Base-by-base conservation (phyloP, 2,888 invertebrate genomes). In the Drosophila lacicola region DNA sequence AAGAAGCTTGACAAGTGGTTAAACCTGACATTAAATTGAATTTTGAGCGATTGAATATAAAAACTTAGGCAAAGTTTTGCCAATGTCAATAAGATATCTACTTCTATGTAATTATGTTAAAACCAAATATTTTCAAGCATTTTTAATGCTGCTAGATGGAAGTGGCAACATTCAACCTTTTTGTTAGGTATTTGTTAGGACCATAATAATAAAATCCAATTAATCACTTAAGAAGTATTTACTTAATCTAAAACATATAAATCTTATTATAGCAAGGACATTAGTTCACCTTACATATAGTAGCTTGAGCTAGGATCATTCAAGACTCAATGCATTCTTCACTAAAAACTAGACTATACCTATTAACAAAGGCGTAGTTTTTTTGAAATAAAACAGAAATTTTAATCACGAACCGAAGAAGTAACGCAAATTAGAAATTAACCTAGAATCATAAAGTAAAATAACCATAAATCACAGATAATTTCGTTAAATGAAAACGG, bases 401-500 rank as follows among this genome's bases (percentile, higher is more conserved):
- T 78, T 67, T 9, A 61, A 39, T 58, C 11, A 45, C 6, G 62
- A 61, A 54, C 49, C 39, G 45, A 61, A 47, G 41, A 60, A 62
- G 4, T 10, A 49, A 56, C 39, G 4, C 41, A 45, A 33, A 42
- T 19, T 17, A 11, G 10, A 9, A 39, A 67, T 29, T 29, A 61
- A 19, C 9, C 10, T 25, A 49, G 66, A 46, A 34, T 41, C 0
- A 58, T 4, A 37, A 36, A 17, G 44, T 42, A 36, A 50, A 53
- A 49, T 37, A 42, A 11, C 21, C n/a, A 14, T 19, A 33, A 44
- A 62, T 67, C 67, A 83, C 86, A 54, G 66, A 37, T 41, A 88
- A 88, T 88, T 83, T 83, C 36, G 74, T 54, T 19, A 25, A 49
- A 51, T 42, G 11, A 5, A 29, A 37, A 34, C 5, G 13, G 3